Conservation (phyloP, 2,888 invertebrate genomes). For the Chrysina gloriosa region DNA sequence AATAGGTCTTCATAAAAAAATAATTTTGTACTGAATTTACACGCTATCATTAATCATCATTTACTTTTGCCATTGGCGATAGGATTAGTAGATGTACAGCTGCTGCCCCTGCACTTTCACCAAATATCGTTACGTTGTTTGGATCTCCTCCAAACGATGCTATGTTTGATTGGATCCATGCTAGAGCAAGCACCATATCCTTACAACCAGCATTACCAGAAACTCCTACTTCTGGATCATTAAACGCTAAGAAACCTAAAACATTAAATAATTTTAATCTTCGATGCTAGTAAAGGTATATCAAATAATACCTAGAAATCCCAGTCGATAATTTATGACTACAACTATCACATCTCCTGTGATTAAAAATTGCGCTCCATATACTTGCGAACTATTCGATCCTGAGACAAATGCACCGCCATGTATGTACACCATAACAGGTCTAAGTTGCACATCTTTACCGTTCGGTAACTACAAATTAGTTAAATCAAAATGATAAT, state of each 20-base stretch:
- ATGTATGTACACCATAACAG: conserved; percentile 65
- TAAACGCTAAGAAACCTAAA: conserved; percentile 65
- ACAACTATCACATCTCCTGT: conserved; percentile 61
- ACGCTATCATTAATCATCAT: background rate
- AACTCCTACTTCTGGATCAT: conserved; percentile 64
- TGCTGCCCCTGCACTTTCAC: conserved; percentile 68
- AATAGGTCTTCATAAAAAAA: conserved; percentile 32
- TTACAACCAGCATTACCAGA: conserved; percentile 69
- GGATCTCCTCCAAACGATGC: conserved; percentile 67
- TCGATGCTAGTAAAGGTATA: background rate
- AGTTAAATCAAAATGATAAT: background rate
- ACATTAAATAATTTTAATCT: too few relatives aligned
- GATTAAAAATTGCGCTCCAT: conserved; percentile 61
- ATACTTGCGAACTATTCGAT: conserved; percentile 56
- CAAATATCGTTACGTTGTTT: conserved; percentile 67
- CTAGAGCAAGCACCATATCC: conserved; percentile 67
- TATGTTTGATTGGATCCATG: conserved; percentile 68
- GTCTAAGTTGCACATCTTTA: conserved; percentile 47
- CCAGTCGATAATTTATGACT: conserved; percentile 61
- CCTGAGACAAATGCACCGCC: conserved; percentile 62
- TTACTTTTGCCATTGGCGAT: conserved; percentile 61
- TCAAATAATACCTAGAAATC: conserved; percentile 57
- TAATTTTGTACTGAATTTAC: background rate
- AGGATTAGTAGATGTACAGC: conserved; percentile 66
- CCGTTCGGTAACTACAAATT: conserved; percentile 24